phyloP scores from a whole-genome alignment of 2,888 invertebrate species.

The Smittia aterrima region DNA sequence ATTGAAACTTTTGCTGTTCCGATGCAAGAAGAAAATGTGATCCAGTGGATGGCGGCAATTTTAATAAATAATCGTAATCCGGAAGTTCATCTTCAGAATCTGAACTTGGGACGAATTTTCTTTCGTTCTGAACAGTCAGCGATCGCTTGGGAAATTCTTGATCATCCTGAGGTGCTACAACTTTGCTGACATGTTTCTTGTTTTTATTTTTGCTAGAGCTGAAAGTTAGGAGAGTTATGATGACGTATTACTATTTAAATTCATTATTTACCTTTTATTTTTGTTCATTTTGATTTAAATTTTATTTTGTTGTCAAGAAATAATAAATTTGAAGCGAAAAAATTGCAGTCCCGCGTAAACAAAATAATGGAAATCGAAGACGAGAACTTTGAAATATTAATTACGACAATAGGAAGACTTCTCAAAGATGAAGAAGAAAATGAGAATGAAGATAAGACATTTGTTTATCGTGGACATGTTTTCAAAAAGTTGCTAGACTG shows the following conservation, averaged over 20 bases:
- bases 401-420: background rate
- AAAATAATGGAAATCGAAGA: background rate
- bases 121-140: too few species aligned
- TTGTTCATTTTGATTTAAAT: too few species aligned
- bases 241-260: background rate
- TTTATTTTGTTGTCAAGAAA: too few species aligned
- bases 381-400: background rate
- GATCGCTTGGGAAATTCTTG: too few species aligned
- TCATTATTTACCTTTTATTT: too few species aligned
- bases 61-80: background rate
- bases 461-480: background rate
- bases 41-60: background rate
- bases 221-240: background rate
- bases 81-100: constrained; percentile 14
- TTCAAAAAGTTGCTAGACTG: constrained; percentile 11
- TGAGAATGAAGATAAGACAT: constrained; percentile 2
- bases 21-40: constrained; percentile 20
- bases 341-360: background rate
- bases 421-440: background rate
- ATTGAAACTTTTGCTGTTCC: constrained; percentile 5
- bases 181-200: too few species aligned
- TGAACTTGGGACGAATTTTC: constrained; percentile 23
- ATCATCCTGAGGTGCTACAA: background rate
- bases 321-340: too few species aligned
- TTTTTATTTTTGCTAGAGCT: too few species aligned